These are phyloP conservation scores for Meriones psammophilus DNA, from an alignment of 2,797 vertebrate species.

Conservation along the genomic window DNA sequence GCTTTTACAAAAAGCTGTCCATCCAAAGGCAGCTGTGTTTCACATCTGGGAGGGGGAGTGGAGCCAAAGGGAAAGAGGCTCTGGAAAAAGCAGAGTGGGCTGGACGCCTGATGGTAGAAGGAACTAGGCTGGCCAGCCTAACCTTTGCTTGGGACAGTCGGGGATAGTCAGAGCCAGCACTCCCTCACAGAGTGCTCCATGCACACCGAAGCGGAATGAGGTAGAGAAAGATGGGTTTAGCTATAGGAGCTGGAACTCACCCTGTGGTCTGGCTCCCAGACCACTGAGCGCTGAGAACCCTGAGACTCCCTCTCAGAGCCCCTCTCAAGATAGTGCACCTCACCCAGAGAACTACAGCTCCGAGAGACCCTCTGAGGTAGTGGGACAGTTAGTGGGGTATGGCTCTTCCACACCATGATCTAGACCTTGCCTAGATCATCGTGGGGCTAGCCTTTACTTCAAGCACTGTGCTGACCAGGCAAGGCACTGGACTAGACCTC, in stretches of 20 bases:
- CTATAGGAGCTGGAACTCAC: neutral
- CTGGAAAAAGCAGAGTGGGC: conserved; percentile 26
- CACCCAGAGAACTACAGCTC: neutral
- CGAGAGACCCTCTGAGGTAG: neutral
- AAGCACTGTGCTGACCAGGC: neutral
- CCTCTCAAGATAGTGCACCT: neutral
- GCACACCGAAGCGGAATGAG: neutral
- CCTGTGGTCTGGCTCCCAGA: neutral
- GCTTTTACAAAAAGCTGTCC: conserved; percentile 41
- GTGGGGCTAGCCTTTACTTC: neutral
- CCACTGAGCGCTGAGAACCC: neutral
- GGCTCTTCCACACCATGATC: neutral
- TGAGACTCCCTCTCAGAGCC: neutral
- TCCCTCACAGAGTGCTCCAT: neutral
- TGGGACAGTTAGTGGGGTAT: neutral
- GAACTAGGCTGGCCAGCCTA: conserved; percentile 25
- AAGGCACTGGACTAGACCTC: neutral
- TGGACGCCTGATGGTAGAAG: conserved; percentile 34
- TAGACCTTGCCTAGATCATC: neutral
- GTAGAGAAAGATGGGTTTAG: neutral
- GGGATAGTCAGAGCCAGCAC: neutral
- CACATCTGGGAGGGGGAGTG: conserved; percentile 65
- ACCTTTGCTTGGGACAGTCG: neutral
- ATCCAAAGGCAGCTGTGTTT: conserved; percentile 76
- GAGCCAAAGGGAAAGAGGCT: conserved; percentile 62